A percentile compares a stretch with the other conserved stretches of the same genome.
phyloP scores from a whole-genome alignment of 2,113 vertebrate species.

The Hoplias malabaricus region DNA sequence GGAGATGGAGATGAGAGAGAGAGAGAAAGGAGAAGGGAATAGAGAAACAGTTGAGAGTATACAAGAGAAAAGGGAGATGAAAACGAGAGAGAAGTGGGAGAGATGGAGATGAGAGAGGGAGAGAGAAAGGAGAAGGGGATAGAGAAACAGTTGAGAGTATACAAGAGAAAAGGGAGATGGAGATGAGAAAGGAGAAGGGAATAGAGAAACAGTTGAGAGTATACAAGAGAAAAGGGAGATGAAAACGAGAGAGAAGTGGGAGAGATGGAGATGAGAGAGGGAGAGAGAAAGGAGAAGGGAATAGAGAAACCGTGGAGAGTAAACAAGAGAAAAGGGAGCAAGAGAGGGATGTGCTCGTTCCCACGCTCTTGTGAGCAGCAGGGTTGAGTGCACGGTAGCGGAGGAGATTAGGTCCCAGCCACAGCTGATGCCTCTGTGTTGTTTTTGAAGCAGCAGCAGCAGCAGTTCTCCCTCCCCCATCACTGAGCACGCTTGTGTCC shows the following conservation, averaged over 20 bases:
- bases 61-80: no score
- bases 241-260: background rate
- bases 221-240: no score
- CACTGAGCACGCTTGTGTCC: background rate
- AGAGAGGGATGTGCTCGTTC: background rate
- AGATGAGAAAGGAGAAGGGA: background rate
- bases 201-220: no score
- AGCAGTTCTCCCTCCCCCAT: background rate
- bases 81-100: background rate
- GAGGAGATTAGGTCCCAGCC: background rate
- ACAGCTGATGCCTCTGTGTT: background rate
- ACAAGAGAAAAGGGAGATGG: no score
- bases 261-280: background rate
- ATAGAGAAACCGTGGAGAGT: no score
- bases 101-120: background rate
- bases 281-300: background rate
- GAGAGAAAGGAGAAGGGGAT: no score
- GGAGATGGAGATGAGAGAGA: background rate
- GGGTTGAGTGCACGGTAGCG: background rate
- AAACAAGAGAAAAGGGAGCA: no score
- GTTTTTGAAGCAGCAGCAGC: background rate
- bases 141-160: no score
- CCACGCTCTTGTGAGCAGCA: background rate
- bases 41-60: no score
- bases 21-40: no score